Evolutionary conservation across 2,797 vertebrate genomes (phyloP).

Genomic region (Etheostoma nigrum): DNA sequence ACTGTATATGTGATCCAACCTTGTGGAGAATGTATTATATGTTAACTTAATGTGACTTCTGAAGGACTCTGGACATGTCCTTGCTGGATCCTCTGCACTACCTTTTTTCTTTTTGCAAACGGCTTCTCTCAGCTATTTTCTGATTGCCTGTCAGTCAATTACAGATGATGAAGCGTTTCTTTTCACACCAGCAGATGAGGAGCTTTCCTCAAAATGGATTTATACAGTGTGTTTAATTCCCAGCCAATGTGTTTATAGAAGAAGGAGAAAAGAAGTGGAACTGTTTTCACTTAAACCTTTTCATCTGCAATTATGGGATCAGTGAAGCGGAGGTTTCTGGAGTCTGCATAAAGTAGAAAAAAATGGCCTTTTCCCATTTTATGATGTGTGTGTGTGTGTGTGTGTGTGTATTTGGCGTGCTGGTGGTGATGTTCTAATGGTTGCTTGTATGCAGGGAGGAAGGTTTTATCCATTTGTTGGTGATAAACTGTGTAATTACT

Average conservation of each 20-base stretch:
- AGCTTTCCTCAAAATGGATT: slow-evolving; percentile 26
- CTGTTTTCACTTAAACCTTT: slow-evolving; percentile 38
- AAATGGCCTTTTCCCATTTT: slow-evolving; percentile 1
- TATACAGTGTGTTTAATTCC: slow-evolving; percentile 33
- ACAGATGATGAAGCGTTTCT: slow-evolving; percentile 18
- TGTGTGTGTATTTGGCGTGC: neutral
- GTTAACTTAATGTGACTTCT: slow-evolving; percentile 3
- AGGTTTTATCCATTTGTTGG: slow-evolving; percentile 1
- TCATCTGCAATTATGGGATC: slow-evolving; percentile 28
- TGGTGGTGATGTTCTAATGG: neutral
- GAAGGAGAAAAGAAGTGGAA: slow-evolving; percentile 22
- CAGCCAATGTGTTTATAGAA: slow-evolving; percentile 25
- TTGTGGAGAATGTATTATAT: neutral
- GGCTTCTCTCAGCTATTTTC: slow-evolving; percentile 28
- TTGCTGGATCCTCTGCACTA: slow-evolving; percentile 11
- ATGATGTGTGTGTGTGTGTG: neutral
- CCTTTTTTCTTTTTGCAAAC: slow-evolving; percentile 3
- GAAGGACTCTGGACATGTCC: slow-evolving; percentile 31
- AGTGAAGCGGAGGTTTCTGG: slow-evolving; percentile 8
- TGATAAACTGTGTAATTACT: slow-evolving; percentile 26
- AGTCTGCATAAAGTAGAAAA: neutral
- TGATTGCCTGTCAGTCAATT: slow-evolving; percentile 29
- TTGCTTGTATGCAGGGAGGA: slow-evolving; percentile 7
- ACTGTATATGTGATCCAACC: neutral
- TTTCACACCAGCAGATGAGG: slow-evolving; percentile 23